Evolutionary conservation across 2,113 vertebrate species (phyloP).

Genomic region (Tursiops truncatus): DNA sequence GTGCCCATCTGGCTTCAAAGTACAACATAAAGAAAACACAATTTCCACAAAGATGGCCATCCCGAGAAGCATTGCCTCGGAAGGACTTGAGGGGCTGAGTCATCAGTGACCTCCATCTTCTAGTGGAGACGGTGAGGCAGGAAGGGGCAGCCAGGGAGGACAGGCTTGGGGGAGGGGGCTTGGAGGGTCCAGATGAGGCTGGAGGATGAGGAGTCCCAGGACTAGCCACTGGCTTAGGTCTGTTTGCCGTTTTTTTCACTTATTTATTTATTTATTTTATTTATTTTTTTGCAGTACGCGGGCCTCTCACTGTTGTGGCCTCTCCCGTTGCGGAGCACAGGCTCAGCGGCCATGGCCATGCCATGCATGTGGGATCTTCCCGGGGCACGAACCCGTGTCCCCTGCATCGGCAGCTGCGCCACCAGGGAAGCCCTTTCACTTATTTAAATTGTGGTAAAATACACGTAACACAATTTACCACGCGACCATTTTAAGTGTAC

Average conservation of each 20-base stretch:
- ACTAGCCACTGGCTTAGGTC: background rate
- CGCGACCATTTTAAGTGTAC: no score
- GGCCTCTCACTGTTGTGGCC: no score
- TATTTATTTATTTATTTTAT: no score
- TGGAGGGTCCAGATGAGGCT: background rate
- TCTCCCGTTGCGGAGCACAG: no score
- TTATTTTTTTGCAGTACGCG: no score
- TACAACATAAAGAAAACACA: background rate
- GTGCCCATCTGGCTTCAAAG: background rate
- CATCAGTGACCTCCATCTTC: background rate
- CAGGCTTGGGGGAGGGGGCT: no score
- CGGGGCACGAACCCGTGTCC: no score
- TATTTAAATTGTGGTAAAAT: background rate
- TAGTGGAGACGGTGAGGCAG: background rate
- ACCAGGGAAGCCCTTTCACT: background rate
- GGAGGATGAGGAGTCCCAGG: background rate
- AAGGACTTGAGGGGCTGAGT: background rate
- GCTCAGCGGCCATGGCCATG: no score
- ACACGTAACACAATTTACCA: background rate
- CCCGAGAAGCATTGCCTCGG: fast-evolving
- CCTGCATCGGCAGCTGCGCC: no score
- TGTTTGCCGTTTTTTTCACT: background rate
- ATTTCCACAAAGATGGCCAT: background rate
- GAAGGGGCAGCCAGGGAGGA: background rate
- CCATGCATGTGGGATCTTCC: no score